phyloP scores from a whole-genome alignment of 2,888 invertebrate genomes.

The Polyploca ridens region DNA sequence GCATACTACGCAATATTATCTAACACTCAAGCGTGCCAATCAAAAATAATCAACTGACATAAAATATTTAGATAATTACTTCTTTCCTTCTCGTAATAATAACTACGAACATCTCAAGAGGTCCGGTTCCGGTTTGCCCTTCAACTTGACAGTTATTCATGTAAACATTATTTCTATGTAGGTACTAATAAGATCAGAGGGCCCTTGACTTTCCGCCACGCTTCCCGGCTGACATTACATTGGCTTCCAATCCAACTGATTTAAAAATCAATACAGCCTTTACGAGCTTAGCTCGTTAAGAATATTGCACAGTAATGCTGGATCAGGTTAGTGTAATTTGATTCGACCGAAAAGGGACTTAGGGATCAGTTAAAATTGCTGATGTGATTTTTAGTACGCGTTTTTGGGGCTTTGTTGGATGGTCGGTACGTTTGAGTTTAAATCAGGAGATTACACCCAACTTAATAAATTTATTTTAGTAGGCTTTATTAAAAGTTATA shows the following conservation, averaged over 20 bases:
- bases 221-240: constrained; percentile 50
- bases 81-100: too few species aligned
- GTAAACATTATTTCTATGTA: constrained; percentile 47
- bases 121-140: constrained; percentile 40
- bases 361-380: neutral
- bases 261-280: constrained; percentile 57
- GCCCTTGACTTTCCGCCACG: constrained; percentile 72
- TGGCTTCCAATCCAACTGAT: constrained; percentile 56
- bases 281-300: constrained; percentile 27
- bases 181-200: constrained; percentile 64
- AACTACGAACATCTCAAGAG: neutral
- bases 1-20: too few species aligned
- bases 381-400: neutral
- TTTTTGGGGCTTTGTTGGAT: too few species aligned
- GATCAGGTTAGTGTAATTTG: constrained; percentile 6
- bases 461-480: neutral
- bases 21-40: too few species aligned
- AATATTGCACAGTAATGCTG: constrained; percentile 16
- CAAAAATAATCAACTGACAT: too few species aligned
- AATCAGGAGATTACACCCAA: neutral
- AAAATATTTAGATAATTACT: too few species aligned
- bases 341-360: neutral
- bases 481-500: too few species aligned
- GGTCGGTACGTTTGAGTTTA: neutral
- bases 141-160: constrained; percentile 64